Evolutionary conservation across 1,140 invertebrate genomes (phyloP), one percentile per base, ranked within the genome.

Genomic region (Ips nitidus): DNA sequence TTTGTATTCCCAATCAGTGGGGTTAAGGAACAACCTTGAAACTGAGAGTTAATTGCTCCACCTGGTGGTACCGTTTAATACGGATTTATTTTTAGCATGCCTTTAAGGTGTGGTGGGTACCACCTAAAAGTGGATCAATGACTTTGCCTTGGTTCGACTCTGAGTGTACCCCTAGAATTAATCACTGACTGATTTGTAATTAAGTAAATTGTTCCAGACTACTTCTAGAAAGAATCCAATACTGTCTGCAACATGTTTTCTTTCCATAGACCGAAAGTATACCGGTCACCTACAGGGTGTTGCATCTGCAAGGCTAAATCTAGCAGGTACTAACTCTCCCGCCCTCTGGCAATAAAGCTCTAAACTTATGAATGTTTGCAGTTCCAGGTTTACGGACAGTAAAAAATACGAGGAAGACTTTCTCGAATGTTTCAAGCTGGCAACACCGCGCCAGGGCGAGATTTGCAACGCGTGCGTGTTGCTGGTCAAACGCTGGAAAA

Each of bases 241-340:
- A 22, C 22, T 22, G 22, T 22, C 22, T 22, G 22, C 22, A 22
- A 22, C 75, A 95, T 95, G 93, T 95, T 94, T 81, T 92, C 90
- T 80, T 95, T 94, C 81, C 92, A 94, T 80, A 93, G 92, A 80
- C 93, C 92, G 67, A 93, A 93, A 85, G 92, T 94, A 62, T 94
- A 94, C 79, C 86, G 92, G 67, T 94, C 92, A 52, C 84, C 88
- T 47, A 89, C 88, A 63, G 92, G 93, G 56, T 95, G 93, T 81
- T 95, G 93, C 80, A 95, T 95, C 75, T 94, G 93, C 80, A 89
- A 91, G 81, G 93, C 92, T 6, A 95, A 95, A 83, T 94, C 92
- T 4, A 91, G 90, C 85, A 91, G 88, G 88, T 82, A 76, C 76
- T 61, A 62, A 7, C 2, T 1, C 22, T 22, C 22, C 0, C 22